phyloP scores from a whole-genome alignment of 1,140 invertebrate species.

The Ganaspis sp. region DNA sequence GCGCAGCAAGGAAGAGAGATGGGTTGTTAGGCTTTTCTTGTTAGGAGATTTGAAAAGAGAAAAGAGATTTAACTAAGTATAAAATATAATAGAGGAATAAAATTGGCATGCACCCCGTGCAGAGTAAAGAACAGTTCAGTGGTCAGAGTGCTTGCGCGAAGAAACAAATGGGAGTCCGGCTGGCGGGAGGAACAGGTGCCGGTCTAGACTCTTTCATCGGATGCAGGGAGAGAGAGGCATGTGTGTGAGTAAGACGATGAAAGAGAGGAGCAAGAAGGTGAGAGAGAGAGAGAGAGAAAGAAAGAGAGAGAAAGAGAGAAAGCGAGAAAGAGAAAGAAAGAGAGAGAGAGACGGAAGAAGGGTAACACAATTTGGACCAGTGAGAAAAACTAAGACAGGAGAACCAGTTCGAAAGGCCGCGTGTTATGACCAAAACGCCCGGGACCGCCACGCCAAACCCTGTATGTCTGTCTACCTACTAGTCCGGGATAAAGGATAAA shows the following conservation, averaged over 20 bases:
- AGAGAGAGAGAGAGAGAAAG: not conserved
- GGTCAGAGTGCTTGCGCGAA: conserved; percentile 27
- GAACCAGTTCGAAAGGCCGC: conserved; percentile 2
- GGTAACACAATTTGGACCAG: conserved; percentile 16
- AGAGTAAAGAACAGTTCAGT: not conserved
- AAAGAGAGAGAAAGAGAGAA: not conserved
- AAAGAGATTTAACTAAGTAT: not conserved
- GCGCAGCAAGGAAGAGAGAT: not conserved
- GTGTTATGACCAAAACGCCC: conserved; percentile 22
- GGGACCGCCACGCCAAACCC: conserved; percentile 7
- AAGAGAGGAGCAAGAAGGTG: not conserved
- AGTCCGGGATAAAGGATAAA: not conserved
- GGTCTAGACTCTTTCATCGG: conserved; percentile 27
- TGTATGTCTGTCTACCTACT: not conserved
- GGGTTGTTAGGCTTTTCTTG: not conserved
- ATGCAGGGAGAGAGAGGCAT: conserved; percentile 11
- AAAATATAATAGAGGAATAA: not conserved
- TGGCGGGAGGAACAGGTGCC: conserved; percentile 25
- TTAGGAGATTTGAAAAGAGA: not conserved
- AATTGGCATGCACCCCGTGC: not conserved
- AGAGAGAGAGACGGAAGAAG: not conserved
- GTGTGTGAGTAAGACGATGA: conserved; percentile 8
- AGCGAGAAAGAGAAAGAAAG: not conserved
- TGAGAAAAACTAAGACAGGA: conserved; percentile 14
- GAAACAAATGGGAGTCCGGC: conserved; percentile 17